A percentile compares a stretch with the other conserved stretches of the same genome.
Evolutionary conservation across 2,888 invertebrate species (phyloP).

Genomic region (Protophormia terraenovae): DNA sequence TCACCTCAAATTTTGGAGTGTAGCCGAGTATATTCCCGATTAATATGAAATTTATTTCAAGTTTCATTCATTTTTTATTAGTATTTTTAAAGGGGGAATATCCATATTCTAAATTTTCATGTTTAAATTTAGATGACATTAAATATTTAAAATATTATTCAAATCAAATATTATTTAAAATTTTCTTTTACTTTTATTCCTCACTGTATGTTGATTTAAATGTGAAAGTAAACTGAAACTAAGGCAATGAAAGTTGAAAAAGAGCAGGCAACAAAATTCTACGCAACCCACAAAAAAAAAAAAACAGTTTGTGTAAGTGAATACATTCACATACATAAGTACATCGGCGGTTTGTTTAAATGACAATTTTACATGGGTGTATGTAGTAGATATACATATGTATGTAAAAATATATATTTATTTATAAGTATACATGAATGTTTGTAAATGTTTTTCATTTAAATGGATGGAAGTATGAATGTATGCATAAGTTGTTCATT

Average conservation of each 20-base stretch:
- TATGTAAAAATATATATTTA: no score
- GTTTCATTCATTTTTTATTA: no score
- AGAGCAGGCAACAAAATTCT: background rate
- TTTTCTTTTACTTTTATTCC: background rate
- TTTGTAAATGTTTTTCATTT: background rate
- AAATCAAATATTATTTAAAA: background rate
- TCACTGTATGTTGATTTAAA: background rate
- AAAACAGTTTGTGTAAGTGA: background rate
- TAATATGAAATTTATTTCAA: no score
- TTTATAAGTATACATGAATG: no score
- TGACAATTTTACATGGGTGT: background rate
- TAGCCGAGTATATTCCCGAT: no score
- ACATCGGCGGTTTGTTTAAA: background rate
- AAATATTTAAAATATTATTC: background rate
- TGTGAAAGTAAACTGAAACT: background rate
- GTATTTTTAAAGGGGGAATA: no score
- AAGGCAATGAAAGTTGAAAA: background rate
- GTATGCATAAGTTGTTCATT: conserved; percentile 13
- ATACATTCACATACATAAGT: background rate
- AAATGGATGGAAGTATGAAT: background rate
- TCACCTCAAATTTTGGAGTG: no score
- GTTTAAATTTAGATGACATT: no score
- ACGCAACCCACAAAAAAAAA: background rate
- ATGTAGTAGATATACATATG: no score
- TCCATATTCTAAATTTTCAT: no score